Conservation (phyloP, 1,140 invertebrate species). For the Drosophila parabipectinata region DNA sequence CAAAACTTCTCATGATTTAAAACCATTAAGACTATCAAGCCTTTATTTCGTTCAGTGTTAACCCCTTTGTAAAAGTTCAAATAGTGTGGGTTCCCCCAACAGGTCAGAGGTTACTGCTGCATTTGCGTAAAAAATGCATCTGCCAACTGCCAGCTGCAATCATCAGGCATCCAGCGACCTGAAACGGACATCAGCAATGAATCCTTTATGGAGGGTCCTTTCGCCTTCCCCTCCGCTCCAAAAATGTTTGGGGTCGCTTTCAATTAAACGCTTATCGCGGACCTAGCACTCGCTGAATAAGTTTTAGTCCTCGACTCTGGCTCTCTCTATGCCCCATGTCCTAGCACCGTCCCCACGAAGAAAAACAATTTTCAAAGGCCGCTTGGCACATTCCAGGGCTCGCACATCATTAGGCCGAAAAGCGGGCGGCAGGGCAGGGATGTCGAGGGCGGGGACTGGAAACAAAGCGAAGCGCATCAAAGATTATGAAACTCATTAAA, state of each 20-base stretch:
- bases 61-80: neutral
- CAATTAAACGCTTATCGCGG: slow-evolving; percentile 77
- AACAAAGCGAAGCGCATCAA: slow-evolving; percentile 67
- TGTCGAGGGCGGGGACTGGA: slow-evolving; percentile 12
- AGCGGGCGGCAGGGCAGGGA: neutral
- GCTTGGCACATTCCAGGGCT: slow-evolving; percentile 26
- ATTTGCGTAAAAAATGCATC: slow-evolving; percentile 18
- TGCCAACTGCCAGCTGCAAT: slow-evolving; percentile 35
- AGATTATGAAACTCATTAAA: slow-evolving; percentile 80
- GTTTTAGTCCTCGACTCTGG: slow-evolving; percentile 16
- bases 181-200: slow-evolving; percentile 35
- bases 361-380: slow-evolving; percentile 52
- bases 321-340: slow-evolving; percentile 1
- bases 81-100: slow-evolving; percentile 3
- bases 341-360: slow-evolving; percentile 1
- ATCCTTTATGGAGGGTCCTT: slow-evolving; percentile 14
- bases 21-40: neutral
- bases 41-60: neutral
- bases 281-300: slow-evolving; percentile 54
- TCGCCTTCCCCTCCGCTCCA: neutral
- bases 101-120: slow-evolving; percentile 9
- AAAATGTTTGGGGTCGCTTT: slow-evolving; percentile 38
- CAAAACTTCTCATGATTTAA: no score
- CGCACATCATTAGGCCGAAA: slow-evolving; percentile 50
- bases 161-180: slow-evolving; percentile 27